Percentiles rank a stretch among this genome's conserved stretches.
Evolutionary conservation across 2,797 vertebrate species (phyloP).

Genomic region (Protosalanx chinensis): DNA sequence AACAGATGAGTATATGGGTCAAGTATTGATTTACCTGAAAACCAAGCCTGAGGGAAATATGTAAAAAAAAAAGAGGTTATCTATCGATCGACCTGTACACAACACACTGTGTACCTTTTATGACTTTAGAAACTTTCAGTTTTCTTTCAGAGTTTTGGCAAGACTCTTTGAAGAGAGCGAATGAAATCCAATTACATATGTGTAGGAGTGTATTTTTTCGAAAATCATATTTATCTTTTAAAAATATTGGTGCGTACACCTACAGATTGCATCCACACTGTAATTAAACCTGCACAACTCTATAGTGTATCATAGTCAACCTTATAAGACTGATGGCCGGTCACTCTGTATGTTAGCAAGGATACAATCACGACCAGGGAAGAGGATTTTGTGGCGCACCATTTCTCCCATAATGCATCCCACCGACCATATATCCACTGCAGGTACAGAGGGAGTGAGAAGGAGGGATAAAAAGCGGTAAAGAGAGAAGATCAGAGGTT

Average conservation of each 20-base stretch:
- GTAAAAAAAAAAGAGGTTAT: no score
- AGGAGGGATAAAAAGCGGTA: slow-evolving; percentile 7
- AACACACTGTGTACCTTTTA: no score
- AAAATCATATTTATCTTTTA: background rate
- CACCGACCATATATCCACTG: slow-evolving; percentile 94
- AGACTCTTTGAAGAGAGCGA: no score
- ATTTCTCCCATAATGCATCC: slow-evolving; percentile 95
- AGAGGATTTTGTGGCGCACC: slow-evolving; percentile 91
- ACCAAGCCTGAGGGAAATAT: background rate
- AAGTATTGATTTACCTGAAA: background rate
- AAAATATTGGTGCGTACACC: slow-evolving; percentile 1
- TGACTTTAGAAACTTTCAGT: background rate
- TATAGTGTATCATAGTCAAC: background rate
- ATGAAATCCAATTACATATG: no score
- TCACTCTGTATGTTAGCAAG: slow-evolving; percentile 58
- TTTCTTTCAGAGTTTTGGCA: background rate
- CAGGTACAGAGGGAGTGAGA: slow-evolving; percentile 77
- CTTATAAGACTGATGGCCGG: background rate
- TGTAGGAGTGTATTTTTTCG: background rate
- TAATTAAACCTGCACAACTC: background rate
- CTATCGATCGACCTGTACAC: no score
- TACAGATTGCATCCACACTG: background rate
- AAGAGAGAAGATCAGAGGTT: slow-evolving; percentile 14
- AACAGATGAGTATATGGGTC: slow-evolving; percentile 46
- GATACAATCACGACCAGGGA: slow-evolving; percentile 88